Evolutionary conservation across 2,113 vertebrate genomes (phyloP).

Genomic region (Uropsilus gracilis): DNA sequence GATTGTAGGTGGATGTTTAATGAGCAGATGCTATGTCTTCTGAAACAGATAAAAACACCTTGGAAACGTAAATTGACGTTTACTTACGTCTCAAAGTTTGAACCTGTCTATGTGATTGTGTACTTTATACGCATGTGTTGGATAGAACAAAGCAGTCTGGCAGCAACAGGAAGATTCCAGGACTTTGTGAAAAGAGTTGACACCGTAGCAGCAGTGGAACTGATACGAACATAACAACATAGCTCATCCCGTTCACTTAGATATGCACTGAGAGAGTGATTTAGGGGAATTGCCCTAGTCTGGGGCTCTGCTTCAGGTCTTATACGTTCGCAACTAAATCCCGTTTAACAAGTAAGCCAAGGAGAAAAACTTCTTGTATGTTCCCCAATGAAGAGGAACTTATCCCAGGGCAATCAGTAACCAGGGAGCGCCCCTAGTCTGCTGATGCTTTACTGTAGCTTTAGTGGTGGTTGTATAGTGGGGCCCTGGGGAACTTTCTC

Average conservation of each 20-base stretch:
- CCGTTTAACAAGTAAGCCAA: not conserved
- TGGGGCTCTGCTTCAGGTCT: not conserved
- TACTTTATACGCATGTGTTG: not conserved
- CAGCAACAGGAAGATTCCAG: not conserved
- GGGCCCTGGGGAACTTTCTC: not conserved
- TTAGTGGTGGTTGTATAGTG: not conserved
- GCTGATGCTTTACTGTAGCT: not conserved
- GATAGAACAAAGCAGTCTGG: not conserved
- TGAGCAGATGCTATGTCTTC: not conserved
- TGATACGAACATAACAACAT: not conserved
- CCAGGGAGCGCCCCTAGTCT: fast-evolving
- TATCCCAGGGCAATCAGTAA: not conserved
- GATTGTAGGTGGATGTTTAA: not conserved
- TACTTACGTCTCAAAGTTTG: not conserved
- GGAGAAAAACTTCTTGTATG: not conserved
- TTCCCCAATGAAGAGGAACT: not conserved
- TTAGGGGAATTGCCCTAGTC: not conserved
- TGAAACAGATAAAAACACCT: not conserved
- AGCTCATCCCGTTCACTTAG: not conserved
- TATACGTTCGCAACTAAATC: not conserved
- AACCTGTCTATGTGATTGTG: not conserved
- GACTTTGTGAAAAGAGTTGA: not conserved
- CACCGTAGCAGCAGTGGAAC: not conserved
- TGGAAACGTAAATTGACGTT: conserved; percentile 34
- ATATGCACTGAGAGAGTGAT: not conserved